Evolutionary conservation across 2,888 invertebrate genomes (phyloP), one percentile per base, ranked within the genome.

Genomic region (Adineta ricciae): DNA sequence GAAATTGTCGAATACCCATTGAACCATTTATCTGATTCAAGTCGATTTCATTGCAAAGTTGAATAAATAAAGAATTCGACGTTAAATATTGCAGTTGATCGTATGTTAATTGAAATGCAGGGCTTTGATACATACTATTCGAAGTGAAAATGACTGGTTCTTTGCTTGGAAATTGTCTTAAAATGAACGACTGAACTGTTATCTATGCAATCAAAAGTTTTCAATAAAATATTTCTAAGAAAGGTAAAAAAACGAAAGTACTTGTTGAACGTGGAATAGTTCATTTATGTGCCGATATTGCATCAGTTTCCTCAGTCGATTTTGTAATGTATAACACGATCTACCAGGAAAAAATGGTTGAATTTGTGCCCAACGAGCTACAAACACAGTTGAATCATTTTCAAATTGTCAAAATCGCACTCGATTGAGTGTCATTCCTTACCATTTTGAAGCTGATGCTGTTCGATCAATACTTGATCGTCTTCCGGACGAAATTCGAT

Each of bases 271-370:
- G 41, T 78, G 8, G 16, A 78, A 78, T 78, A 78, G 41, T n/a
- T 78, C 78, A 41, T 78, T 78, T 9, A 78, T 41, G 16, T 78
- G 38, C 2, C n/a, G 21, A 41, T 78, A 78, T n/a, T 38, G n/a
- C 9, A n/a, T 41, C 38, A 78, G n/a, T 78, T 78, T 78, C 0
- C 41, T 21, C 38, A 24, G 38, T 38, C 78, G 78, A 78, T 78
- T 78, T 78, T 78, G 78, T 78, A 78, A 78, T n/a, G 24, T 41
- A 41, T 78, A 78, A 41, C 41, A 78, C 11, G 78, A 41, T 41
- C 41, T 38, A 16, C 41, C 78, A 38, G 78, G 78, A 78, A 78
- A 78, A 36, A 78, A 78, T 41, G 24, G 24, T 41, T 78, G 78
- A 78, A 78, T 78, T 41, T 78, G 16, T 8, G 78, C 38, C 78